Evolutionary conservation across 2,797 vertebrate genomes (phyloP).

Genomic region (Fundulus diaphanus): DNA sequence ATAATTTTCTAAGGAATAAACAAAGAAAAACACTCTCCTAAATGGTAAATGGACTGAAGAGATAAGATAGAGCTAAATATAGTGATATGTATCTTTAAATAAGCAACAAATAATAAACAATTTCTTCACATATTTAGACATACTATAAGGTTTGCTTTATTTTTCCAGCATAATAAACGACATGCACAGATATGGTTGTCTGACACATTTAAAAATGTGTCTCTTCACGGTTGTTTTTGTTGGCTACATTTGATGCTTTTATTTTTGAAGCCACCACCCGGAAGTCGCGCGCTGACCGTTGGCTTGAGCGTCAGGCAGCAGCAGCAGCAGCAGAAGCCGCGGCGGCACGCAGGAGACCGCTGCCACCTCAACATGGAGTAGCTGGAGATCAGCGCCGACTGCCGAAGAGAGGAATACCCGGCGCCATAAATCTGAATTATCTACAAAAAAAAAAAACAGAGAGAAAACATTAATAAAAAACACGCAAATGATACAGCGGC

Average conservation of each 20-base stretch:
- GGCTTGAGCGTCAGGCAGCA: conserved; percentile 26
- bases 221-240: not conserved
- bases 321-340: conserved; percentile 8
- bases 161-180: not conserved
- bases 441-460: not conserved
- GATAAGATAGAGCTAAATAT: no score
- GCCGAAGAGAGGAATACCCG: conserved; percentile 54
- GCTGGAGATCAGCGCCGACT: conserved; percentile 53
- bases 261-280: conserved; percentile 45
- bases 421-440: not conserved
- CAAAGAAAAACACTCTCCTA: not conserved
- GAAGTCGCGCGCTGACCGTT: not conserved
- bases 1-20: not conserved
- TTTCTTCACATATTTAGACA: not conserved
- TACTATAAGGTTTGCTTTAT: not conserved
- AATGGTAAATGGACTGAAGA: not conserved
- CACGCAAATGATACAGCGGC: conserved; percentile 71
- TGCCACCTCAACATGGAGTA: conserved; percentile 90
- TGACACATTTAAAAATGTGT: not conserved
- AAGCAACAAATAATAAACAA: not conserved
- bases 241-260: conserved; percentile 22
- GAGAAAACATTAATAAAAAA: not conserved
- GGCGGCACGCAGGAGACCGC: conserved; percentile 55
- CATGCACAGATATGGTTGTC: not conserved
- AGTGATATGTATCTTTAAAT: no score